Evolutionary conservation across 1,140 invertebrate genomes (phyloP).

Genomic region (Zaprionus camerounensis): DNA sequence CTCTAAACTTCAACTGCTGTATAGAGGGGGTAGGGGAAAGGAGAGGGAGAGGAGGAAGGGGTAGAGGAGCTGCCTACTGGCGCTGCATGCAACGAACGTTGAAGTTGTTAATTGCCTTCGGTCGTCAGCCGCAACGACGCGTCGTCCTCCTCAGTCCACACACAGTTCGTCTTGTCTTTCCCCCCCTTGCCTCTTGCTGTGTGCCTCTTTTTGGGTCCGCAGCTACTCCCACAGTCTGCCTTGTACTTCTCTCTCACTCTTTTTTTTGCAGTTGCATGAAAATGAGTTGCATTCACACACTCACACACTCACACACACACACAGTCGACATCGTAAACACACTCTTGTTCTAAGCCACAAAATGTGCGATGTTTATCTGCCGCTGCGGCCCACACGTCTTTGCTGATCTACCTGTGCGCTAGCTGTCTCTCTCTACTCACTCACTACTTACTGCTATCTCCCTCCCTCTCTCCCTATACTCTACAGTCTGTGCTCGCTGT

Average conservation of each 20-base stretch:
- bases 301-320: constrained; percentile 31
- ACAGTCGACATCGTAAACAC: constrained; percentile 8
- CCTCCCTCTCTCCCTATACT: not conserved
- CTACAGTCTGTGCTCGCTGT: constrained; percentile 10
- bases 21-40: not conserved
- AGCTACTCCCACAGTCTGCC: constrained; percentile 64
- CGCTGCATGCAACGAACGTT: constrained; percentile 73
- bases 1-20: constrained; percentile 10
- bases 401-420: constrained; percentile 16
- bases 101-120: constrained; percentile 77
- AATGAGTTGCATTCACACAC: constrained; percentile 61
- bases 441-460: not conserved
- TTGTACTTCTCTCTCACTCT: not conserved
- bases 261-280: constrained; percentile 37
- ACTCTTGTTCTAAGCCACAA: constrained; percentile 36
- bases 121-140: constrained; percentile 70
- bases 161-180: constrained; percentile 3
- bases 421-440: constrained; percentile 10
- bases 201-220: constrained; percentile 33
- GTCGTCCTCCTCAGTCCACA: constrained; percentile 28
- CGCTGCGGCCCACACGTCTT: constrained; percentile 18
- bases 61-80: constrained; percentile 7
- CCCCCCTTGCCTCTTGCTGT: not conserved
- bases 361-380: constrained; percentile 46
- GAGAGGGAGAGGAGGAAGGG: too few species aligned